A percentile compares a stretch with the other conserved stretches of the same genome.
Conservation (phyloP, 2,113 vertebrate genomes). For the Nasalis larvatus region DNA sequence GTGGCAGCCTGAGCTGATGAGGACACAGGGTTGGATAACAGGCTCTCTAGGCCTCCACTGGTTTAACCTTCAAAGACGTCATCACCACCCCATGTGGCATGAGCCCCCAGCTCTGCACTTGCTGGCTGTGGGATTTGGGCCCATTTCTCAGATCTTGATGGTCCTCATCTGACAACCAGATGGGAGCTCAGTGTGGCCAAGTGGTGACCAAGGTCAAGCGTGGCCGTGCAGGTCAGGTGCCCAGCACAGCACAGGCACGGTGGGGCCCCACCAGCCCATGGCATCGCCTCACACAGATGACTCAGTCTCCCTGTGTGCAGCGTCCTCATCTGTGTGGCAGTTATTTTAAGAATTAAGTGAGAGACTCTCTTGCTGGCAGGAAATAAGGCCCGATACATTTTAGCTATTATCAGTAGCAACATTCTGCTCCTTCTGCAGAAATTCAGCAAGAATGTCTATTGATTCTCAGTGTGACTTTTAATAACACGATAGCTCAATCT, state of each 20-base stretch:
- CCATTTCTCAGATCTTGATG: no score
- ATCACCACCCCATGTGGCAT: no score
- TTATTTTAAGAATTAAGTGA: not conserved
- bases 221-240: not conserved
- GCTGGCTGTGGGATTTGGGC: no score
- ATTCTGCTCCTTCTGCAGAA: not conserved
- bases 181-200: no score
- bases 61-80: not conserved
- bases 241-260: not conserved
- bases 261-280: rapidly evolving
- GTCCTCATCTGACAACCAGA: not conserved
- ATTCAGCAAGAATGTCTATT: not conserved
- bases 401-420: not conserved
- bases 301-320: not conserved
- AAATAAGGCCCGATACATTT: not conserved
- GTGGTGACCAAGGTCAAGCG: not conserved
- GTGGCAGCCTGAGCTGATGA: no score
- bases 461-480: not conserved
- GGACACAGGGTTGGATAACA: not conserved
- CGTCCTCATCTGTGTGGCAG: not conserved
- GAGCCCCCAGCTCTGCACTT: not conserved
- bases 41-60: not conserved
- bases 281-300: not conserved
- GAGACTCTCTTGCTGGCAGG: not conserved
- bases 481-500: not conserved